Base-by-base conservation (phyloP, 1,140 invertebrate genomes). In the Ceratoteleas bidentatus region DNA sequence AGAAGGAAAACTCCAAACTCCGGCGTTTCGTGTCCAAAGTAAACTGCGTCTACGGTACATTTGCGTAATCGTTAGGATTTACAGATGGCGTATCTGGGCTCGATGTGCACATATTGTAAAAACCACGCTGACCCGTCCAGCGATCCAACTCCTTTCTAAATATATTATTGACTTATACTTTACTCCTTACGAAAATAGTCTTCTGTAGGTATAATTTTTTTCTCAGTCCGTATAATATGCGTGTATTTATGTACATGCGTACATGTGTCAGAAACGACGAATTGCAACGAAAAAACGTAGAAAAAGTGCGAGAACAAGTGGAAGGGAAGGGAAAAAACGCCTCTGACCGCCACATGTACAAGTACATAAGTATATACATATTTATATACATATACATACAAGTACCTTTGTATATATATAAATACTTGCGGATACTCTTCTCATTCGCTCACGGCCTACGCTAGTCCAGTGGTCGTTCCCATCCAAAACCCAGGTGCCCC, bases 101-200 rank as follows among this genome's bases (percentile, higher is more conserved):
- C 60, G 38, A 78, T 77, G 74, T 69, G 65, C 58, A 76, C 24
- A 34, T 65, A 78, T 75, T 65, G 60, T 81, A 81, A 81, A 81
- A 75, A 74, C 64, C 36, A 69, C 64, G 53, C 58, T 45, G 57
- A 49, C n/a, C 10, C 24, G 14, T 50, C 66, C 76, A 73, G 68
- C 33, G 64, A 56, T 61, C 13, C 43, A 54, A 68, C 36, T 85
- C 64, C 47, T 69, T 60, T 64, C 69, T 86, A 86, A 83, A 74
- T 82, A 76, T 86, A 87, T 87, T 90, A 91, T 90, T 90, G 89
- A 91, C 89, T 91, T 91, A 91, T 58, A 89, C 86, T 88, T 87
- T 89, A 86, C 86, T 85, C 82, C 87, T 90, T 91, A 91, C 85
- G 90, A 91, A 91, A 91, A 91, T 91, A 91, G 86, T 89, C 85